Evolutionary conservation across 2,888 invertebrate genomes (phyloP).

Genomic region (Andrena hattorfiana): DNA sequence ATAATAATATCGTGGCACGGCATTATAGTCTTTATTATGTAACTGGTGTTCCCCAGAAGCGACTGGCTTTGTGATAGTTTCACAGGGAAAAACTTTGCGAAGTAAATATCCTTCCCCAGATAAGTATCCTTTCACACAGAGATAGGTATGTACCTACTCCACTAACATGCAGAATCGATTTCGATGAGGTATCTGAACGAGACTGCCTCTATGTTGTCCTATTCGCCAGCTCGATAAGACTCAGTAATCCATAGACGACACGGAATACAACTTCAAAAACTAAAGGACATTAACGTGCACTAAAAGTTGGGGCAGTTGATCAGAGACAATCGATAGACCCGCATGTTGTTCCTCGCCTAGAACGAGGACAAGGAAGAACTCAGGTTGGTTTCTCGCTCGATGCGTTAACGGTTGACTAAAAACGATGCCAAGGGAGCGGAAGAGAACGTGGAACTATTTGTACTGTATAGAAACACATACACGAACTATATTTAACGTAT

Average conservation of each 20-base stretch:
- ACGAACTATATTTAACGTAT: conserved; percentile 45
- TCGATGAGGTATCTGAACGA: background rate
- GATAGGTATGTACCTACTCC: background rate
- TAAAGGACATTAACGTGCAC: conserved; percentile 29
- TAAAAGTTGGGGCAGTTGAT: conserved; percentile 36
- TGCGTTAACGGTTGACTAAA: conserved; percentile 12
- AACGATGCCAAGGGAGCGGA: conserved; percentile 26
- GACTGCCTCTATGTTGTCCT: conserved; percentile 2
- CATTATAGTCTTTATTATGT: too few species aligned
- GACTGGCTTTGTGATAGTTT: background rate
- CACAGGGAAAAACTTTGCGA: background rate
- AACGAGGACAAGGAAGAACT: conserved; percentile 3
- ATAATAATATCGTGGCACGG: too few species aligned
- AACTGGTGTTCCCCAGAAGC: background rate
- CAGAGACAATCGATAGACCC: conserved; percentile 33
- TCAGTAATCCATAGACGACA: conserved; percentile 19
- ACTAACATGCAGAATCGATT: background rate
- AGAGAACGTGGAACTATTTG: conserved; percentile 53
- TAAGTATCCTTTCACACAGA: too few species aligned
- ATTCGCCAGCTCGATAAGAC: background rate
- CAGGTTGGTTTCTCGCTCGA: background rate
- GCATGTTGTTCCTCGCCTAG: conserved; percentile 21
- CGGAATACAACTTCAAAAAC: conserved; percentile 24
- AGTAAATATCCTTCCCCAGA: background rate
- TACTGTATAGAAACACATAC: conserved; percentile 51